Base-by-base conservation (phyloP, 2,797 vertebrate species). In the Garrulus glandarius region DNA sequence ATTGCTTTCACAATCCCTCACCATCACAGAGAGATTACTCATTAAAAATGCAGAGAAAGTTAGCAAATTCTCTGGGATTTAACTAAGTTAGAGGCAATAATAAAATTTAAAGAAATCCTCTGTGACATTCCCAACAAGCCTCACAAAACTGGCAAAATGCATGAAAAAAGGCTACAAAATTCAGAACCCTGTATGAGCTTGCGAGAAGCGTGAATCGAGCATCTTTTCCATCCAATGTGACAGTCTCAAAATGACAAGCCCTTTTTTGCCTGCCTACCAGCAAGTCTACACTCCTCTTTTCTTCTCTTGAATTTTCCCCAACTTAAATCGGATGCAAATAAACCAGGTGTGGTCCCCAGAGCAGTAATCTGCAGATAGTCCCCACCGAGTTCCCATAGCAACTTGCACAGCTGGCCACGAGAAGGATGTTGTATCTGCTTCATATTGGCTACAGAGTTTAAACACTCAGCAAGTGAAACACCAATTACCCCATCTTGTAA, bases 271-370 rank as follows among this genome's bases (percentile, higher is more conserved):
- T 89, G 85, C 87, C 91, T 77, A 86, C 27, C 15, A 7, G 60
- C 59, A 39, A 75, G 75, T 29, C 92, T 47, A 68, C 75, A 80
- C 87, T 93, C 89, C 63, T 77, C 76, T 97, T 96, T 92, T 89
- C 93, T 95, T 96, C 94, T 96, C 98, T 93, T 96, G 91, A 96
- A 98, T 95, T 95, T 95, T 32, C 89, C 92, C 92, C 96, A 97
- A 97, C 56, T 98, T 97, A 97, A 97, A 97, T 49, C 88, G 92
- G 96, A 98, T 98, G 95, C 97, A 98, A 98, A 98, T 97, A 95
- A 97, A 50, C 80, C 97, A 98, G 97, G 97, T 98, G 97, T 98
- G 96, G 96, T 97, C 96, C 92, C 96, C 83, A 92, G 71, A 97
- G 96, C 79, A 94, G 90, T 63, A 92, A 97, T 94, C 80, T 89